Evolutionary conservation across 2,888 invertebrate species (phyloP).

Genomic region (Argyra leucocephala): DNA sequence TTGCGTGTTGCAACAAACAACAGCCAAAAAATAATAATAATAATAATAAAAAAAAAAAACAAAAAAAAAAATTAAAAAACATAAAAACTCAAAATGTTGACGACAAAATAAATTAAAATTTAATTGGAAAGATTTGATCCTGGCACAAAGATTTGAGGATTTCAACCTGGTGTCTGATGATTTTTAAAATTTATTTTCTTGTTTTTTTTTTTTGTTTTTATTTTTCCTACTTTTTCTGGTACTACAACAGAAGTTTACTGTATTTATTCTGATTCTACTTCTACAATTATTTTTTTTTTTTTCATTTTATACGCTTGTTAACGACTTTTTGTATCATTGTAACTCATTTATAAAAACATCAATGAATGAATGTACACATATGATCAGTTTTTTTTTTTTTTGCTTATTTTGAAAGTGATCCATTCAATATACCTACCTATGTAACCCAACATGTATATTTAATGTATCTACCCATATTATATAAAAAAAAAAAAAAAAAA

Average conservation of each 20-base stretch:
- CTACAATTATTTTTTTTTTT: background rate
- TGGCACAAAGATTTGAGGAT: conserved; percentile 21
- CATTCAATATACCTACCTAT: no score
- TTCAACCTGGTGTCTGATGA: conserved; percentile 17
- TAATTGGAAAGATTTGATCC: conserved; percentile 39
- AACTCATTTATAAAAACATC: conserved; percentile 20
- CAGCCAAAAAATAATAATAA: background rate
- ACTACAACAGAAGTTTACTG: conserved; percentile 5
- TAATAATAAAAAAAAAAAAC: no score
- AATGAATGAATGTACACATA: conserved; percentile 18
- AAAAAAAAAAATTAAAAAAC: background rate
- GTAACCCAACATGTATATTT: no score
- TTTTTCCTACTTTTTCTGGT: conserved; percentile 15
- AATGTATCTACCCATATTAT: no score
- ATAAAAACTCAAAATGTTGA: conserved; percentile 14
- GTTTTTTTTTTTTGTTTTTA: conserved; percentile 22
- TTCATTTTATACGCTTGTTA: background rate
- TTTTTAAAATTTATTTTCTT: conserved; percentile 9
- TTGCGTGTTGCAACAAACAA: background rate
- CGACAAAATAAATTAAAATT: conserved; percentile 41
- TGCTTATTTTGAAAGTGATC: background rate
- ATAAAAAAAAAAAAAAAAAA: no score
- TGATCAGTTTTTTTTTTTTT: background rate
- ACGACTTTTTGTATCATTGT: conserved; percentile 8
- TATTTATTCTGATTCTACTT: no score